Evolutionary conservation across 2,888 invertebrate species (phyloP).

Genomic region (Drosophila pegasa): DNA sequence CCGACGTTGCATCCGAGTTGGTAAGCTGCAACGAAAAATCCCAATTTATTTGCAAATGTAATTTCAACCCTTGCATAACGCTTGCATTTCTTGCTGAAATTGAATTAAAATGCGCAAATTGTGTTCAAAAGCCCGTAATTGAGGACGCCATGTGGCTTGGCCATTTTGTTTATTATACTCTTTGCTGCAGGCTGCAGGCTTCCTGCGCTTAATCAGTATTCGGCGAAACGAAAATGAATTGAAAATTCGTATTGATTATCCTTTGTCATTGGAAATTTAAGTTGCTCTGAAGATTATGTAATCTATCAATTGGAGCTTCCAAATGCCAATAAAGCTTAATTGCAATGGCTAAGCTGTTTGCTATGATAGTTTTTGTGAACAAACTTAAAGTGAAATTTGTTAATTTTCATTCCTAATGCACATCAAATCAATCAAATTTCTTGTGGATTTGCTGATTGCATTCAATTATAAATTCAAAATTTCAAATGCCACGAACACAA

Average conservation of each 20-base stretch:
- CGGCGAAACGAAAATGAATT: neutral
- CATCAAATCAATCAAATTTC: neutral
- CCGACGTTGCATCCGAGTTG: constrained; percentile 86
- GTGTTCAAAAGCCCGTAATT: constrained; percentile 6
- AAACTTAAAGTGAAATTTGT: too few relatives aligned
- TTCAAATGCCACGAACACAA: neutral
- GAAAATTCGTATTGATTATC: neutral
- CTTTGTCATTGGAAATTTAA: neutral
- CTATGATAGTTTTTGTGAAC: neutral
- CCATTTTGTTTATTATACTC: constrained; percentile 25
- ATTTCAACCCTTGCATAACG: constrained; percentile 8
- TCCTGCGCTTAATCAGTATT: neutral
- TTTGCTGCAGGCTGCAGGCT: neutral
- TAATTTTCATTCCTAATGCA: neutral
- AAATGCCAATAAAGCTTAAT: neutral
- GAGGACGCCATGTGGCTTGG: constrained; percentile 6
- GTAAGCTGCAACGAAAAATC: constrained; percentile 82
- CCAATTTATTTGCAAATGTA: constrained; percentile 20
- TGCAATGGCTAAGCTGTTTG: too few relatives aligned
- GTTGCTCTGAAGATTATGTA: neutral
- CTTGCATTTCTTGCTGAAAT: constrained; percentile 24
- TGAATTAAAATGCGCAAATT: constrained; percentile 32
- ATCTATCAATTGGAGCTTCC: neutral
- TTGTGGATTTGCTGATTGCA: neutral
- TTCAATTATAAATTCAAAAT: neutral